phyloP scores from a whole-genome alignment of 1,140 invertebrate genomes.

The Periplaneta americana region DNA sequence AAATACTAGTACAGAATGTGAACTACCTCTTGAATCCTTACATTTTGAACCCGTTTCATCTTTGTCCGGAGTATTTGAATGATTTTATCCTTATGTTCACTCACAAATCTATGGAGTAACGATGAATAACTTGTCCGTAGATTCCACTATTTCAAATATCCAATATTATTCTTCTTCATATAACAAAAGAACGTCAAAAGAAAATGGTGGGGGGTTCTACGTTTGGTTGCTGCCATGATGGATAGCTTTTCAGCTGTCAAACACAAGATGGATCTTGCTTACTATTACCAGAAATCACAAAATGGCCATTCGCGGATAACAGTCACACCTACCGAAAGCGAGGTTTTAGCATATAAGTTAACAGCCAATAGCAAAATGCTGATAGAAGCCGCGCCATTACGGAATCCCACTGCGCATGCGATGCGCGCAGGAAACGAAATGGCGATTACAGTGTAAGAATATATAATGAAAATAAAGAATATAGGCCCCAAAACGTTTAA shows the following conservation, averaged over 20 bases:
- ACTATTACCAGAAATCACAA: background rate
- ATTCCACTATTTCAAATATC: background rate
- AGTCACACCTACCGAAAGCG: background rate
- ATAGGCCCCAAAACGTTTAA: no score
- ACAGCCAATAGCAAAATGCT: background rate
- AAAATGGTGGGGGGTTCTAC: background rate
- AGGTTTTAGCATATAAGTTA: background rate
- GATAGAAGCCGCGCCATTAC: background rate
- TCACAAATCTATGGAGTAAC: background rate
- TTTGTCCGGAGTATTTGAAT: no score
- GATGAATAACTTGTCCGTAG: background rate
- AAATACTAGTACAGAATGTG: no score
- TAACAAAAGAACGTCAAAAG: background rate
- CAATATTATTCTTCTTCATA: slow-evolving; percentile 5
- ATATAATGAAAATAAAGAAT: no score
- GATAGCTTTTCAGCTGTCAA: slow-evolving; percentile 8
- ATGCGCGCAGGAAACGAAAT: background rate
- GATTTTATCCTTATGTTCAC: background rate
- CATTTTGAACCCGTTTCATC: no score
- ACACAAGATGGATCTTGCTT: slow-evolving; percentile 5
- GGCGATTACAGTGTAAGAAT: no score
- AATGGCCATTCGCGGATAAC: background rate
- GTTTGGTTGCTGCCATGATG: slow-evolving; percentile 1
- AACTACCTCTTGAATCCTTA: no score
- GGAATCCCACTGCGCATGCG: background rate